Conservation (phyloP, 2,888 invertebrate genomes). For the Acronicta aceris region DNA sequence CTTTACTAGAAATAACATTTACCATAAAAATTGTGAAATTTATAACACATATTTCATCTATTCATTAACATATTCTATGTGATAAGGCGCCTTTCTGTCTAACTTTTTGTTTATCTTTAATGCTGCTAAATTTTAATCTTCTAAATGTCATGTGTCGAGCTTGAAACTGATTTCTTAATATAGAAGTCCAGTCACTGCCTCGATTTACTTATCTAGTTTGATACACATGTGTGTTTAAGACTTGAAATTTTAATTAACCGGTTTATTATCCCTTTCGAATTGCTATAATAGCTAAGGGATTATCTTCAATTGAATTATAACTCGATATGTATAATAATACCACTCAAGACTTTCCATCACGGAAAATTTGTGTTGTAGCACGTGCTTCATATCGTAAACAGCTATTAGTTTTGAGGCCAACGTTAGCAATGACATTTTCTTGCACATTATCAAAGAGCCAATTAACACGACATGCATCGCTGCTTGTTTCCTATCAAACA, state of each 20-base stretch:
- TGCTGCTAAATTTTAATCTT: conserved; percentile 37
- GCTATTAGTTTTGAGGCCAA: conserved; percentile 65
- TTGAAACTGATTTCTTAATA: conserved; percentile 50
- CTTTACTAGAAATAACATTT: conserved; percentile 13
- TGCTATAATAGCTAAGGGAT: conserved; percentile 9
- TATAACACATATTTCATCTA: conserved; percentile 11
- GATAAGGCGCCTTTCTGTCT: conserved; percentile 19
- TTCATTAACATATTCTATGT: conserved; percentile 9
- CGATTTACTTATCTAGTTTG: conserved; percentile 34
- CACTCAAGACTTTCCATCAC: conserved; percentile 45
- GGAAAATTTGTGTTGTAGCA: conserved; percentile 65
- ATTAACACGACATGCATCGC: conserved; percentile 52
- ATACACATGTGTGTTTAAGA: conserved; percentile 30
- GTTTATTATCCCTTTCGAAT: conserved; percentile 31
- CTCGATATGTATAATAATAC: conserved; percentile 14
- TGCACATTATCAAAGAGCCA: conserved; percentile 43
- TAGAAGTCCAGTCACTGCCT: conserved; percentile 28
- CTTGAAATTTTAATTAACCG: conserved; percentile 32
- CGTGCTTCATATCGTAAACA: conserved; percentile 60
- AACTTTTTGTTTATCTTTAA: conserved; percentile 30
- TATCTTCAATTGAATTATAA: conserved; percentile 15
- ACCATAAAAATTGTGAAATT: neutral
- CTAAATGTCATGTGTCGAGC: conserved; percentile 32
- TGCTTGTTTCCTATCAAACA: conserved; percentile 30
- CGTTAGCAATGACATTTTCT: conserved; percentile 60